Conservation (phyloP, 2,888 invertebrate species). For the Cryptus viduatorius region DNA sequence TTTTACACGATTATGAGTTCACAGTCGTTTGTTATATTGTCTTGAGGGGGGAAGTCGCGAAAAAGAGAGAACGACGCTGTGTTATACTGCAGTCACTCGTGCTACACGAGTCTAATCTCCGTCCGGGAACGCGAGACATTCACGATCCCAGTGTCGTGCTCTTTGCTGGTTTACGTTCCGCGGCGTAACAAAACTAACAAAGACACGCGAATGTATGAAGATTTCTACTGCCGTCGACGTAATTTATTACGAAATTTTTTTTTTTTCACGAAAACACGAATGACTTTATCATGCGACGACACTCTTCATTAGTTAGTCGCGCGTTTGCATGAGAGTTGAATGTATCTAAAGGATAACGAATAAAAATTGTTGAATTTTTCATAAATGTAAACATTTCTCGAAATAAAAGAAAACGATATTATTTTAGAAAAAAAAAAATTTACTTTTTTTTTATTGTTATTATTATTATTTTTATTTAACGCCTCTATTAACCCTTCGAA, state of each 20-base stretch:
- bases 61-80: slow-evolving; percentile 13
- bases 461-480: too few species aligned
- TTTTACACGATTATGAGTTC: slow-evolving; percentile 43
- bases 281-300: not conserved
- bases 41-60: not conserved
- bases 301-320: not conserved
- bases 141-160: slow-evolving; percentile 26
- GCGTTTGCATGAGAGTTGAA: not conserved
- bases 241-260: slow-evolving; percentile 3
- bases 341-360: not conserved
- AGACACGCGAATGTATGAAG: not conserved
- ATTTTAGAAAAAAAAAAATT: too few species aligned
- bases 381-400: too few species aligned
- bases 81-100: slow-evolving; percentile 7
- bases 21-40: slow-evolving; percentile 21
- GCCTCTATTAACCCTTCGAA: too few species aligned
- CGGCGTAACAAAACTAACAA: not conserved
- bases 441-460: too few species aligned
- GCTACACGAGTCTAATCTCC: slow-evolving; percentile 34
- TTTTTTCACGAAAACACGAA: not conserved
- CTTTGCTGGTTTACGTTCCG: not conserved
- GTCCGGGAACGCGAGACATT: slow-evolving; percentile 34
- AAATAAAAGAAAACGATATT: too few species aligned
- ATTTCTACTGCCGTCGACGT: not conserved
- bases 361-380: too few species aligned